Evolutionary conservation across 2,888 invertebrate species (phyloP).

Genomic region (Thumatha senex): DNA sequence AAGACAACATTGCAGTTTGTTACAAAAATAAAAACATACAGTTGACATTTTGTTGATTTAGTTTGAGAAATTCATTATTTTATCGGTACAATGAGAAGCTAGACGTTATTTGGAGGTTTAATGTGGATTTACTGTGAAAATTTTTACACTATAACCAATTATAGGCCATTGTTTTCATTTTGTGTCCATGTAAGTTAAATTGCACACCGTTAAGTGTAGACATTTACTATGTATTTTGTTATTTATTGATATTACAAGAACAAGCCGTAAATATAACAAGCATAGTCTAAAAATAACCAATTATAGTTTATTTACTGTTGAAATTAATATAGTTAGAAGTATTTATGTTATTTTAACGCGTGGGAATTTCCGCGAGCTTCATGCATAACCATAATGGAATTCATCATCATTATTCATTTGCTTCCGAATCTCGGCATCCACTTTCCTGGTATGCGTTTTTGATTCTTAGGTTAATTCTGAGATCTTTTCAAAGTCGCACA

Average conservation of each 20-base stretch:
- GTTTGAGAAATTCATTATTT: conserved; percentile 27
- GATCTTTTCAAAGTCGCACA: too few relatives aligned
- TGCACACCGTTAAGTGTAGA: neutral
- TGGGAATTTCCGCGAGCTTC: too few relatives aligned
- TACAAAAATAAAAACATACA: conserved; percentile 14
- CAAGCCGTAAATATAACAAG: neutral
- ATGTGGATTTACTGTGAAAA: conserved; percentile 21
- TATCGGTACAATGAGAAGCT: conserved; percentile 21
- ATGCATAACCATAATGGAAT: too few relatives aligned
- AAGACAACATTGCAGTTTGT: neutral
- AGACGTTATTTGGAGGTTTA: conserved; percentile 26
- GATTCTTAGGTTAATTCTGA: too few relatives aligned
- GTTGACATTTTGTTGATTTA: conserved; percentile 33
- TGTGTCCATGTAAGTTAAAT: conserved; percentile 11
- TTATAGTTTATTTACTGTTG: neutral
- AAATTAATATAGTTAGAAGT: too few relatives aligned
- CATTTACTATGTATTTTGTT: conserved; percentile 11
- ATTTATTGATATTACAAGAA: conserved; percentile 2
- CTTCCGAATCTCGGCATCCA: too few relatives aligned
- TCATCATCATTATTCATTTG: too few relatives aligned
- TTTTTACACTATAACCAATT: conserved; percentile 14
- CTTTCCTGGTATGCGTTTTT: too few relatives aligned
- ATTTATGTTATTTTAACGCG: too few relatives aligned
- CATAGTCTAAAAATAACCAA: neutral
- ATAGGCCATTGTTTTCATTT: conserved; percentile 23